A percentile compares a stretch with the other conserved stretches of the same genome.
Evolutionary conservation across 2,888 invertebrate species (phyloP).

Genomic region (Tachina lurida): DNA sequence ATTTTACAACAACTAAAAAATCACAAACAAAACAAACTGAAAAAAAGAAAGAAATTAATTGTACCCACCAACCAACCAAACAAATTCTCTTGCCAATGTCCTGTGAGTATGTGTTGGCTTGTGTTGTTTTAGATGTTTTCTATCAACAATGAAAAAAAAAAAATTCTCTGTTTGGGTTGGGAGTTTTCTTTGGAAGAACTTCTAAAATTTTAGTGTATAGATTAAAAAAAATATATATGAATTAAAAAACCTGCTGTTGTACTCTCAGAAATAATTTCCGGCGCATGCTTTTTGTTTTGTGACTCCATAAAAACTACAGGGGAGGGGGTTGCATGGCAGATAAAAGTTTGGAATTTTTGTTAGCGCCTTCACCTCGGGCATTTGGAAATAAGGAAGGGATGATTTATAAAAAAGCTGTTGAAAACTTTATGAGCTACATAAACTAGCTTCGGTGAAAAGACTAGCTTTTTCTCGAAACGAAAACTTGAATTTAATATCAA

Average conservation of each 20-base stretch:
- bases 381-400: neutral
- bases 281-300: conserved; percentile 38
- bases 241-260: neutral
- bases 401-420: neutral
- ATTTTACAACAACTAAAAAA: conserved; percentile 56
- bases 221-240: conserved; percentile 70
- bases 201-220: conserved; percentile 72
- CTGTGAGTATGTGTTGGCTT: conserved; percentile 73
- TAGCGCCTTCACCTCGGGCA: conserved; percentile 46
- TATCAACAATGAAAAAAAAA: conserved; percentile 36
- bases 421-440: no score
- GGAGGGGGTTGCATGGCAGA: conserved; percentile 20
- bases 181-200: conserved; percentile 73
- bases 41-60: conserved; percentile 32
- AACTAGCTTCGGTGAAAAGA: neutral
- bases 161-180: conserved; percentile 74
- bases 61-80: conserved; percentile 44
- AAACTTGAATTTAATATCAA: no score
- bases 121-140: conserved; percentile 47
- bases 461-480: neutral
- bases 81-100: conserved; percentile 71
- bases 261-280: conserved; percentile 27
- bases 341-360: conserved; percentile 19
- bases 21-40: conserved; percentile 39
- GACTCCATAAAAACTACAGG: no score